Base-by-base conservation (phyloP, 2,113 vertebrate species). In the Dunckerocampus dactyliophorus region DNA sequence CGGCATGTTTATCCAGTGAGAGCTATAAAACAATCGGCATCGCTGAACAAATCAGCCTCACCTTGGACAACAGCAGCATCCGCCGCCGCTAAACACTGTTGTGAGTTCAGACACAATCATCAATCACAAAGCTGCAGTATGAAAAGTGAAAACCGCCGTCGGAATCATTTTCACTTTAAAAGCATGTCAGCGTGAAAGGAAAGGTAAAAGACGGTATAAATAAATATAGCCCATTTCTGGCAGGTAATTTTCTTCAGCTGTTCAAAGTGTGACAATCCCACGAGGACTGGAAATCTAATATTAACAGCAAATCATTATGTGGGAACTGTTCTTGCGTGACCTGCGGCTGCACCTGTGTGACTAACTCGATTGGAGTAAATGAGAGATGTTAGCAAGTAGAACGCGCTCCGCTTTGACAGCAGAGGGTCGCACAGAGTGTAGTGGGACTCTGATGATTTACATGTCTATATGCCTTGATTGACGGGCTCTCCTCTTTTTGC, bases 281-380 rank as follows among this genome's bases (percentile, higher is more conserved):
- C 59, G 4, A 85, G 85, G 84, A 88, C 74, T 61, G 65, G 39
- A 80, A 87, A 83, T 89, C 88, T 89, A 88, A 88, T 86, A 88
- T 89, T 89, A 89, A 89, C 82, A 89, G 84, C 86, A 83, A 88
- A 89, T 89, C 84, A 89, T 89, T 83, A 88, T 81, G 84, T 87
- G 81, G 73, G 80, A 88, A 86, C 76, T 84, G 81, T 83, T 88
- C 79, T 73, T 83, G 77, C 72, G 52, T 85, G 85, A 89, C 87
- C 85, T 59, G 72, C 69, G 24, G 59, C 58, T 65, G 75, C 82
- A 88, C 80, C 83, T 85, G 85, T 81, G 82, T 85, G 88, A 87
- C 84, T 82, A 76, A 85, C 83, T 83, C 74, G 83, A 84, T 81
- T 82, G 80, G 60, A 80, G 77, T 84, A 84, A 85, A 84, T 84